phyloP scores from a whole-genome alignment of 2,113 vertebrate genomes.

The Eptatretus burgeri region DNA sequence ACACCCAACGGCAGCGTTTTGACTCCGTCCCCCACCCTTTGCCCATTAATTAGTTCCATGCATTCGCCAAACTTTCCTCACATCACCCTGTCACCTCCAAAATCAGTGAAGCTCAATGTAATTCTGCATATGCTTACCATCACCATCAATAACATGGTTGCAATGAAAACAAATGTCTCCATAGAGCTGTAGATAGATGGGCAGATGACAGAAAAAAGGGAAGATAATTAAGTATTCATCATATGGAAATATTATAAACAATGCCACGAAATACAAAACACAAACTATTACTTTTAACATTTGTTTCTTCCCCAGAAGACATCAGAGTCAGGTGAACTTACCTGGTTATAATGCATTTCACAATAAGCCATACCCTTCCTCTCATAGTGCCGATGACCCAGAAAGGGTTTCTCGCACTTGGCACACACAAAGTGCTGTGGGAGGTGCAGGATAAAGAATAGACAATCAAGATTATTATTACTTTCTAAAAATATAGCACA shows the following conservation, averaged over 20 bases:
- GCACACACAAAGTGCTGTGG: slow-evolving; percentile 91
- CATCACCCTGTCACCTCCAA: too few relatives aligned
- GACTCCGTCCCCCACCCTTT: background rate
- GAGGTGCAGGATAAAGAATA: background rate
- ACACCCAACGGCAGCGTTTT: background rate
- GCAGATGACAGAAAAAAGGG: background rate
- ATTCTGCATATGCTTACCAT: slow-evolving; percentile 2
- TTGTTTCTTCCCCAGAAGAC: background rate
- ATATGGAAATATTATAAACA: too few relatives aligned
- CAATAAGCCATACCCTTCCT: slow-evolving; percentile 85
- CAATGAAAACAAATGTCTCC: slow-evolving; percentile 10
- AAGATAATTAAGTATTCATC: too few relatives aligned
- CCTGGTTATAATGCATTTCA: slow-evolving; percentile 96
- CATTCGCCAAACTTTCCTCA: too few relatives aligned
- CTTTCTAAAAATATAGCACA: background rate
- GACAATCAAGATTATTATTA: background rate
- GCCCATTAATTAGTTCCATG: too few relatives aligned
- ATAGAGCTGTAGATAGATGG: slow-evolving; percentile 7
- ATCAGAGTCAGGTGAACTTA: slow-evolving; percentile 13
- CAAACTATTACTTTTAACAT: background rate
- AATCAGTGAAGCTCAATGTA: background rate
- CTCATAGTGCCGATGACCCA: slow-evolving; percentile 87
- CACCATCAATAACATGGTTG: slow-evolving; percentile 9
- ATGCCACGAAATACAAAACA: background rate
- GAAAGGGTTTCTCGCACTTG: slow-evolving; percentile 98